phyloP scores from a whole-genome alignment of 53 echinoderm and acorn worm genomes.

The Apostichopus leukothele region DNA sequence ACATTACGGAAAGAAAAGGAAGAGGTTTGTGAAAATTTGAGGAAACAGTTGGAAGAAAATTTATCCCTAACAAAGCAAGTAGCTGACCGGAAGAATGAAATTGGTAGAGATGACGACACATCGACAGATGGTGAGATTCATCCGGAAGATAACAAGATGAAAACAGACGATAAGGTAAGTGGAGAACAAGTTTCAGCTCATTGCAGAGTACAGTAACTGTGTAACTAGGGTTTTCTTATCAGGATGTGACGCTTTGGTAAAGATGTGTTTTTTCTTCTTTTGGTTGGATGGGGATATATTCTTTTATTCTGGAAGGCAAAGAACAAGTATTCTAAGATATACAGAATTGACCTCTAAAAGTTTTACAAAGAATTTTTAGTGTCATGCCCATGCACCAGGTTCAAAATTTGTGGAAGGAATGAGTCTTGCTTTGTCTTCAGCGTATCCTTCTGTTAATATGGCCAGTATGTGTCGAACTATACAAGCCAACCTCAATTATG shows the following conservation, averaged over 20 bases:
- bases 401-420: too few relatives aligned
- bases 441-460: too few relatives aligned
- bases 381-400: too few relatives aligned
- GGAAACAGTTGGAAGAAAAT: constrained; percentile 42
- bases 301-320: neutral
- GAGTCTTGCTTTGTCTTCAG: too few relatives aligned
- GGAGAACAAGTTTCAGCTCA: constrained; percentile 10
- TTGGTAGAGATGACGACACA: neutral
- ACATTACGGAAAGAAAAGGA: constrained; percentile 14
- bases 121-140: neutral
- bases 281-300: neutral
- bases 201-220: neutral
- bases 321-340: too few relatives aligned
- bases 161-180: constrained; percentile 59
- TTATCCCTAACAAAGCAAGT: neutral
- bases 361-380: too few relatives aligned
- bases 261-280: too few relatives aligned
- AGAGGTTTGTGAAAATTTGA: constrained; percentile 40
- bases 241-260: too few relatives aligned
- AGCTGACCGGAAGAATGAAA: neutral
- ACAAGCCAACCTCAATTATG: too few relatives aligned
- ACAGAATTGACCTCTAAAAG: too few relatives aligned
- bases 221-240: too few relatives aligned
- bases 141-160: constrained; percentile 22
- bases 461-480: too few relatives aligned